Conservation (phyloP, 2,113 vertebrate species). For the Gymnocephalus cernua region DNA sequence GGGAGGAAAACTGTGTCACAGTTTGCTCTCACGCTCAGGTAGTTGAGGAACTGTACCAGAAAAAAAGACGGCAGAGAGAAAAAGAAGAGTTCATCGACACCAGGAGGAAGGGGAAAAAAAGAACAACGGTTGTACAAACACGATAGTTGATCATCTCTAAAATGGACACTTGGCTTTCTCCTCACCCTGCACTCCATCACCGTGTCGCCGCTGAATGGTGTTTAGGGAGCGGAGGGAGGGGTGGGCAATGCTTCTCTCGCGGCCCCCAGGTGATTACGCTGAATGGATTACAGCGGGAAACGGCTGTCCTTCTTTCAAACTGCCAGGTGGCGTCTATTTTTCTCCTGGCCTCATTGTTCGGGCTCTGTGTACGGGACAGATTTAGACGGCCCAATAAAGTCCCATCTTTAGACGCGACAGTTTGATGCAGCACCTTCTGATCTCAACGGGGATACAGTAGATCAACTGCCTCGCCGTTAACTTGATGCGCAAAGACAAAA, state of each 20-base stretch:
- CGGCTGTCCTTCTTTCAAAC: slow-evolving; percentile 80
- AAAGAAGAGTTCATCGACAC: slow-evolving; percentile 46
- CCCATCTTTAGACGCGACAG: slow-evolving; percentile 71
- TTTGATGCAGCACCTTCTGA: slow-evolving; percentile 73
- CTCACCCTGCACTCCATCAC: slow-evolving; percentile 73
- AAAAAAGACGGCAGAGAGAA: slow-evolving; percentile 14
- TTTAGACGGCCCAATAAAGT: slow-evolving; percentile 79
- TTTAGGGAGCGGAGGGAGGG: slow-evolving; percentile 59
- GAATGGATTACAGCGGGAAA: slow-evolving; percentile 83
- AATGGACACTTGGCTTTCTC: slow-evolving; percentile 74
- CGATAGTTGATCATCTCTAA: slow-evolving; percentile 77
- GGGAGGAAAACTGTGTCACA: slow-evolving; percentile 85
- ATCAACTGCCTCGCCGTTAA: slow-evolving; percentile 39
- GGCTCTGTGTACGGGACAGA: slow-evolving; percentile 66
- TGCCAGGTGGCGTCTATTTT: slow-evolving; percentile 80
- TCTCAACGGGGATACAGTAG: slow-evolving; percentile 65
- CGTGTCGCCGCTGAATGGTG: slow-evolving; percentile 64
- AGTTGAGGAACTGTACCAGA: slow-evolving; percentile 37
- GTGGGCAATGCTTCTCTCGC: slow-evolving; percentile 39
- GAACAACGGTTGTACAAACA: slow-evolving; percentile 66
- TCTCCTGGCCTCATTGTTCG: slow-evolving; percentile 77
- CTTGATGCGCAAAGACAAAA: slow-evolving; percentile 62
- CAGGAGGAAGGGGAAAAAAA: slow-evolving; percentile 35
- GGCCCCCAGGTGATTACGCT: slow-evolving; percentile 78
- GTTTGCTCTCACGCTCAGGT: slow-evolving; percentile 60